Evolutionary conservation across 2,113 vertebrate species (phyloP), one percentile per base, ranked within the genome.

Genomic region (Odontophorus gujanensis): DNA sequence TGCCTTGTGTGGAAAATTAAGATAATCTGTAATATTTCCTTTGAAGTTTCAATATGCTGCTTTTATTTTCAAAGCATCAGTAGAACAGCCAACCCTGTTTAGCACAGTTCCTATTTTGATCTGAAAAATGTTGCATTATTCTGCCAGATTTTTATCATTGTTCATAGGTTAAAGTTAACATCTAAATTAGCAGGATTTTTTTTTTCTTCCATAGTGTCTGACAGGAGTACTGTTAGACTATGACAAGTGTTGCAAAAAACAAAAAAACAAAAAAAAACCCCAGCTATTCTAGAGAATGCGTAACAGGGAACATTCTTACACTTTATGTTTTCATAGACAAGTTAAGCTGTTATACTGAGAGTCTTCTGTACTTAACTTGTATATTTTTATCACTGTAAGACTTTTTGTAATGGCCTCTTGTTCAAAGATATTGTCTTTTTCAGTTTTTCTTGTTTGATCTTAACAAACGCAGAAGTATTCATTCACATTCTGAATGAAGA

Each of bases 281-380:
- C 24, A 42, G 1, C 1, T 57, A 48, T 67, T 58, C 17, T 48
- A 77, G 20, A 0, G 2, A 58, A 22, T n/a, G 1, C 51, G 4
- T 34, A 51, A 69, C 25, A 12, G 59, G 16, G n/a, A 76, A 25
- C 7, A 79, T 85, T 17, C 3, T 79, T 73, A 22, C 3, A 20
- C 8, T 0, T n/a, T 58, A 8, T 26, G 6, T 4, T 5, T 71
- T 71, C 21, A 6, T 13, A 68, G 9, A 9, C 25, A 85, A 71
- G 5, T 45, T 66, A 50, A 59, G 59, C 5, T 14, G 5, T 4
- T 28, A 9, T 34, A 22, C 71, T 59, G 25, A 42, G 1, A 28
- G 25, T 21, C 13, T 10, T 84, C 42, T 84, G 7, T 72, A 84
- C 42, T 32, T 55, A 85, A 26, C 7, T 9, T 58, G 6, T 19